These are phyloP conservation scores for Colius striatus DNA, from an alignment of 2,113 vertebrate genomes.

Conservation along the genomic window DNA sequence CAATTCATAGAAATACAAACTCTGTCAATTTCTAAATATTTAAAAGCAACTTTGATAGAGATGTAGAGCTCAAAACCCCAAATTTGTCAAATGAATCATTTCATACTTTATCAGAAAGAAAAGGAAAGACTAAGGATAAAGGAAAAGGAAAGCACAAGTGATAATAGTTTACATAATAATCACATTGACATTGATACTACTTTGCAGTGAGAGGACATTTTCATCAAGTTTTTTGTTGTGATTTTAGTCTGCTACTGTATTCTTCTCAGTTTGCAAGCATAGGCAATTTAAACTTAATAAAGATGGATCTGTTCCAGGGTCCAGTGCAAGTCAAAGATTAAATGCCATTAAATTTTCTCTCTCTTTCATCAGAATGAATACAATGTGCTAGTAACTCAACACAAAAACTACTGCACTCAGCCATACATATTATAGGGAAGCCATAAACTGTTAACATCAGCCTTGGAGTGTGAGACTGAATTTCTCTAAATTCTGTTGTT, in stretches of 20 bases:
- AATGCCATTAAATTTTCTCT: conserved; percentile 14
- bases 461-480: conserved; percentile 2
- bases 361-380: conserved; percentile 24
- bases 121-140: neutral
- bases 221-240: neutral
- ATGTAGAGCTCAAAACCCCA: neutral
- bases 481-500: neutral
- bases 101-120: neutral
- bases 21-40: neutral
- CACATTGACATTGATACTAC: neutral
- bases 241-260: neutral
- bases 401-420: conserved; percentile 23
- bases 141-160: neutral
- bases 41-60: neutral
- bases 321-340: conserved; percentile 8
- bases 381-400: conserved; percentile 31
- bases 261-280: neutral
- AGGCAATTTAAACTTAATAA: neutral
- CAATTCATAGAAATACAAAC: neutral
- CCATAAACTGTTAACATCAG: conserved; percentile 14
- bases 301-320: neutral
- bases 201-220: neutral
- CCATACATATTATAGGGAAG: neutral
- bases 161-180: neutral
- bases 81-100: neutral